Conservation (phyloP, 2,113 vertebrate genomes). For the Aegithalos caudatus region DNA sequence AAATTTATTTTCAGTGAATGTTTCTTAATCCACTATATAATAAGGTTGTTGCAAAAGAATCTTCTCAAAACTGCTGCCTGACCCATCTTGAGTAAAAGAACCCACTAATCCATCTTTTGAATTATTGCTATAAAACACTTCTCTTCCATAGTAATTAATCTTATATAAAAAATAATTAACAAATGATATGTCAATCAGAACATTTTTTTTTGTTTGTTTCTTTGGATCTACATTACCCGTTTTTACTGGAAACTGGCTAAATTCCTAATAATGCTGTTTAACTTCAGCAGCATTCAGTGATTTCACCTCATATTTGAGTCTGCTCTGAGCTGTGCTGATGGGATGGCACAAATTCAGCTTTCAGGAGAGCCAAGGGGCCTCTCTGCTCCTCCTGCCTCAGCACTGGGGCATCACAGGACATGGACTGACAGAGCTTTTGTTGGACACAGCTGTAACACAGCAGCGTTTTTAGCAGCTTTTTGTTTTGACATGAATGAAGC, state of each 20-base stretch:
- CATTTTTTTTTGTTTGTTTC: background rate
- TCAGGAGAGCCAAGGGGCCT: background rate
- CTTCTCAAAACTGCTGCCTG: constrained; percentile 60
- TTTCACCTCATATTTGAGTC: background rate
- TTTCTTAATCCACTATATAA: constrained; percentile 4
- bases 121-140: constrained; percentile 50
- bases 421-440: rapidly evolving
- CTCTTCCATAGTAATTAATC: background rate
- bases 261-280: background rate
- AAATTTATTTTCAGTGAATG: background rate
- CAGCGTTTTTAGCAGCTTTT: background rate
- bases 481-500: background rate
- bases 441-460: background rate
- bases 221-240: constrained; percentile 37
- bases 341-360: background rate
- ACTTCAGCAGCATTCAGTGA: constrained; percentile 25
- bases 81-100: constrained; percentile 11
- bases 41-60: constrained; percentile 3
- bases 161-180: background rate
- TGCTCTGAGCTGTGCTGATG: background rate
- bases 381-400: background rate
- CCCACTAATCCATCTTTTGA: background rate
- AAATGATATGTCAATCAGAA: background rate
- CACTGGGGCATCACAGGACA: background rate
- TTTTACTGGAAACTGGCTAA: constrained; percentile 11